Evolutionary conservation across 2,888 invertebrate genomes (phyloP), one percentile per base, ranked within the genome.

Genomic region (Plebejus anna): DNA sequence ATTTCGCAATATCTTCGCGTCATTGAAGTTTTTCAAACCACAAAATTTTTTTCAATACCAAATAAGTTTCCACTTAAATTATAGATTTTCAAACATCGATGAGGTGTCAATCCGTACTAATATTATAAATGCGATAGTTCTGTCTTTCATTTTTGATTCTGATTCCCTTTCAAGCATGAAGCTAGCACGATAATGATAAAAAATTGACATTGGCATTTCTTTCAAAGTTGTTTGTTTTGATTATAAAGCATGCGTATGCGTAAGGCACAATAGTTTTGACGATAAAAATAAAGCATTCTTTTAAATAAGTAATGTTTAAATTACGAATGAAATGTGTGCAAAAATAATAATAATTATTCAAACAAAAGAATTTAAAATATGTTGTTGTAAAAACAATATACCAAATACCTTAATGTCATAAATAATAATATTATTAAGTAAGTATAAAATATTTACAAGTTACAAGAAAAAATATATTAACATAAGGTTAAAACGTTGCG

Each of bases 1-100:
- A 66, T 66, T 66, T 66, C 5, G 66, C 32, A 66, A 66, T 32
- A 66, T 66, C 32, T 13, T 66, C 32, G 9, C 66, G 66, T 66
- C 66, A 66, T 66, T 66, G 4, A 32, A 32, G 1, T 28, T 28
- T 61, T 32, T 32, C 13, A 13, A 11, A 66, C 0, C 61, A 16
- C 28, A 7, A 28, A 28, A 11, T 22, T 61, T 61, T 61, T 28
- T 61, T 32, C n/a, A 7, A 59, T 22, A 9, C 9, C 16, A 59
- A 59, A 59, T 22, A 22, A 22, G 59, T 22, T 59, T 59, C 59
- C 59, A 22, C 22, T n/a, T 22, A 16, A 2, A 57, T n/a, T 22
- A 59, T n/a, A 61, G 7, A 3, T 28, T 59, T 61, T 28, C 28
- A 7, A 61, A 61, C n/a, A 61, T 11, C 28, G 61, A 59, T 22